Base-by-base conservation (phyloP, 2,797 vertebrate genomes). In the Phalanger gymnotis region DNA sequence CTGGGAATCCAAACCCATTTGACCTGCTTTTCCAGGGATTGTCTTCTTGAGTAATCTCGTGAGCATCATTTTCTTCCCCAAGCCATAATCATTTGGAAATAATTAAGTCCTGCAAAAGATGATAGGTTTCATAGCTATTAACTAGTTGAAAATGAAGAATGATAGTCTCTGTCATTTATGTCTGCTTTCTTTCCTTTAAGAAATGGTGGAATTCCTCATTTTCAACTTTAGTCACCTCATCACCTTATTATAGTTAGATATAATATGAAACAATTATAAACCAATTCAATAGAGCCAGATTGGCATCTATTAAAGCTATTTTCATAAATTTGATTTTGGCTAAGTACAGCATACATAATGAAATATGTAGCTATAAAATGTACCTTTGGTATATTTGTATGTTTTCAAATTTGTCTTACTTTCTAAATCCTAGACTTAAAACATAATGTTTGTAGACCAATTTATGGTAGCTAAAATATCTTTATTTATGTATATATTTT, bases 131-230 rank as follows among this genome's bases (percentile, higher is more conserved):
- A 52, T 91, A 90, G 55, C 90, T 98, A 92, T 91, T 96, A 91
- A n/a, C 16, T 96, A 92, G 52, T 95, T 12, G n/a, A 93, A 97
- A 95, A 92, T 95, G 90, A 90, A 30, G 90, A 95, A 81, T 97
- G 92, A 89, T 66, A 0, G 13, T 91, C 31, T 95, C 3, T 96
- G 27, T 90, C 93, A 0, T 90, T 51, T 12, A 91, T 40, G 54
- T 1, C 34, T 93, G 58, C 27, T 4, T 93, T 53, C 53, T 90
- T 94, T 93, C 53, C 95, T 93, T 95, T 54, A 14, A 91, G 93
- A 34, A 92, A 91, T 90, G 1, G 81, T 95, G 5, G 4, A 55
- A 97, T 93, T 92, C 13, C 10, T 92, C 31, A 57, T 55, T 54
- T 96, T 81, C 57, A 81, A 81, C 73, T 47, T 47, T 22, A 81